Evolutionary conservation across 2,888 invertebrate species (phyloP).

Genomic region (Idaea aversata): DNA sequence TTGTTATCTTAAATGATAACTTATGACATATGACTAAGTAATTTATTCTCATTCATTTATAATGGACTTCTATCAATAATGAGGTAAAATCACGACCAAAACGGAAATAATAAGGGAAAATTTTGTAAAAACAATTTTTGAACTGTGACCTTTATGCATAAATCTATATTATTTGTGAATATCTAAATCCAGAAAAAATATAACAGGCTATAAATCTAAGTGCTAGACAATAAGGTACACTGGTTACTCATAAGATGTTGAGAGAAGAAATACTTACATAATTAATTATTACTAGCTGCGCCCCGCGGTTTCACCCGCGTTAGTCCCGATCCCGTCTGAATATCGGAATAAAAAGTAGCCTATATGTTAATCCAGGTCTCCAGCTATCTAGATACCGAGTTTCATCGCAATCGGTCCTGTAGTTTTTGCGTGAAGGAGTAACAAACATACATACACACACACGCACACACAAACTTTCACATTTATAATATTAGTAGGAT

Average conservation of each 20-base stretch:
- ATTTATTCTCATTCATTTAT: background rate
- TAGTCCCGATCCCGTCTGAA: too few species aligned
- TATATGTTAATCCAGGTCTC: too few species aligned
- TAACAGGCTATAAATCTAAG: slow-evolving; percentile 13
- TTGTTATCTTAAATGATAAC: background rate
- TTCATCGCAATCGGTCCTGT: too few species aligned
- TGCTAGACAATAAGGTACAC: slow-evolving; percentile 33
- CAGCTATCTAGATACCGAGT: too few species aligned
- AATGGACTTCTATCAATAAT: background rate
- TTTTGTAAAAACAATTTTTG: background rate
- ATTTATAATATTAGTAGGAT: too few species aligned
- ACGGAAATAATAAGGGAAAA: too few species aligned
- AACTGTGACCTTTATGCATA: background rate
- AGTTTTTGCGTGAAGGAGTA: too few species aligned
- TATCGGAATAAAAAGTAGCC: too few species aligned
- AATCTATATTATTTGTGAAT: slow-evolving; percentile 2
- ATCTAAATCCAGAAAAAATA: slow-evolving; percentile 2
- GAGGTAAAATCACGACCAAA: background rate
- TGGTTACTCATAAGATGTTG: slow-evolving; percentile 15
- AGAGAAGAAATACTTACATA: slow-evolving; percentile 15
- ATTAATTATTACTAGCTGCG: too few species aligned
- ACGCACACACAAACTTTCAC: too few species aligned
- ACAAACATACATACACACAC: too few species aligned
- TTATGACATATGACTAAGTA: background rate
- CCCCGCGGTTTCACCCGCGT: too few species aligned